Percentiles rank a stretch among this genome's conserved stretches.
Conservation (phyloP, 1,140 invertebrate genomes). For the Drosophila asahinai region DNA sequence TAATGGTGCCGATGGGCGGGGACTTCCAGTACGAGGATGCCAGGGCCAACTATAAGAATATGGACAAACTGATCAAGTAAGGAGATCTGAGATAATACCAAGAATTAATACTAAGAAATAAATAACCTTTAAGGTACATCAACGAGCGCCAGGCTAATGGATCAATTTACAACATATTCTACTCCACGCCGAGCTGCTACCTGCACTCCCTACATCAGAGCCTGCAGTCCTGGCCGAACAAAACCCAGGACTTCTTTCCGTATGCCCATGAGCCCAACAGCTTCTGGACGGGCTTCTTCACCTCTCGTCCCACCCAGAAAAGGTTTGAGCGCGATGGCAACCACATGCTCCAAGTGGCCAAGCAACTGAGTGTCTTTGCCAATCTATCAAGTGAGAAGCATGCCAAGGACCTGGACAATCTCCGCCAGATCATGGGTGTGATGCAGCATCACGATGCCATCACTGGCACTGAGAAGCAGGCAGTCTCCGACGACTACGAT, state of each 20-base stretch:
- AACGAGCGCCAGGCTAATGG: conserved; percentile 88
- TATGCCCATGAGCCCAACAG: conserved; percentile 93
- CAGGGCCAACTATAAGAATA: conserved; percentile 92
- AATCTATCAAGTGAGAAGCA: conserved; percentile 31
- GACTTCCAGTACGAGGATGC: conserved; percentile 97
- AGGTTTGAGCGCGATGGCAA: conserved; percentile 92
- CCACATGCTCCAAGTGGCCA: conserved; percentile 91
- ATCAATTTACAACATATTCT: conserved; percentile 86
- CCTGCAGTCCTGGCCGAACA: conserved; percentile 88
- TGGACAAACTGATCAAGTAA: conserved; percentile 96
- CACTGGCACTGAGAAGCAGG: conserved; percentile 95
- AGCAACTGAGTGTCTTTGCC: conserved; percentile 86
- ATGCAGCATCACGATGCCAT: conserved; percentile 97
- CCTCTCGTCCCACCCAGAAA: conserved; percentile 94
- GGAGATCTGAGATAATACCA: not conserved
- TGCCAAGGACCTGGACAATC: conserved; percentile 71
- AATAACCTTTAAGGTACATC: conserved; percentile 42
- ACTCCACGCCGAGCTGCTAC: conserved; percentile 95
- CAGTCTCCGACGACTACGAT: conserved; percentile 95
- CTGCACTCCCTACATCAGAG: conserved; percentile 91
- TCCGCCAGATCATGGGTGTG: conserved; percentile 88
- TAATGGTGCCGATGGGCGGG: conserved; percentile 96
- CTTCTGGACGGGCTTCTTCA: conserved; percentile 98
- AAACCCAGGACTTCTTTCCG: conserved; percentile 95
- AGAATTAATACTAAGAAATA: too few relatives aligned